Evolutionary conservation across 2,888 invertebrate species (phyloP).

Genomic region (Caenorhabditis wallacei): DNA sequence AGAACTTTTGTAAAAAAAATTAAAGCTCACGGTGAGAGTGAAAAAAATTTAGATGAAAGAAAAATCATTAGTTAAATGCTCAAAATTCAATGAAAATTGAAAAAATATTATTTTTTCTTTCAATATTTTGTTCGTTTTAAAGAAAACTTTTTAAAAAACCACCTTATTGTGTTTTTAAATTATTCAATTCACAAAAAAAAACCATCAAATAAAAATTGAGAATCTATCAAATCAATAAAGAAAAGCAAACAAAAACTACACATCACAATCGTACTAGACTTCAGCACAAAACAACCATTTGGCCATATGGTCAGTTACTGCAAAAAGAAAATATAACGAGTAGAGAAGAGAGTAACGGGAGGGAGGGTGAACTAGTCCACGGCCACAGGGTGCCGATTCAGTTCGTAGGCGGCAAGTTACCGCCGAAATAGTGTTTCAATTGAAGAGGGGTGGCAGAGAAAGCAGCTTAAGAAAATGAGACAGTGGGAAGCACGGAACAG

Average conservation of each 20-base stretch:
- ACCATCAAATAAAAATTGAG: neutral
- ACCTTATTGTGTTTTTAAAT: no score
- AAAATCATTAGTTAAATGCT: no score
- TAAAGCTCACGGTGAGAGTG: no score
- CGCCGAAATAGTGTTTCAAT: constrained; percentile 4
- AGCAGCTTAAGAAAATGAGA: constrained; percentile 30
- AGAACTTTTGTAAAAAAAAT: no score
- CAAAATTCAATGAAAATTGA: no score
- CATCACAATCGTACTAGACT: constrained; percentile 8
- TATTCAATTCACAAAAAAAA: no score
- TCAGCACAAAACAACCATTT: constrained; percentile 18
- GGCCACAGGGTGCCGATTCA: constrained; percentile 15
- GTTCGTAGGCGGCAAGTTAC: constrained; percentile 10
- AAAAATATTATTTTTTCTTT: no score
- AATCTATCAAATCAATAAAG: constrained; percentile 7
- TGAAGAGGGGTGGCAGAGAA: constrained; percentile 4
- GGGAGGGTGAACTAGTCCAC: constrained; percentile 16
- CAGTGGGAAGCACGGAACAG: constrained; percentile 30
- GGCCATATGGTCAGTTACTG: constrained; percentile 45
- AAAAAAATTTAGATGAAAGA: no score
- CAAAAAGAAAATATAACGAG: neutral
- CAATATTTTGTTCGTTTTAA: no score
- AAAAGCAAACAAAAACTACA: constrained; percentile 8
- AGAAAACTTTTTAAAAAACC: no score
- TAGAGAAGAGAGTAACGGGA: neutral